Conservation (phyloP, 2,888 invertebrate species). For the Labia minor region DNA sequence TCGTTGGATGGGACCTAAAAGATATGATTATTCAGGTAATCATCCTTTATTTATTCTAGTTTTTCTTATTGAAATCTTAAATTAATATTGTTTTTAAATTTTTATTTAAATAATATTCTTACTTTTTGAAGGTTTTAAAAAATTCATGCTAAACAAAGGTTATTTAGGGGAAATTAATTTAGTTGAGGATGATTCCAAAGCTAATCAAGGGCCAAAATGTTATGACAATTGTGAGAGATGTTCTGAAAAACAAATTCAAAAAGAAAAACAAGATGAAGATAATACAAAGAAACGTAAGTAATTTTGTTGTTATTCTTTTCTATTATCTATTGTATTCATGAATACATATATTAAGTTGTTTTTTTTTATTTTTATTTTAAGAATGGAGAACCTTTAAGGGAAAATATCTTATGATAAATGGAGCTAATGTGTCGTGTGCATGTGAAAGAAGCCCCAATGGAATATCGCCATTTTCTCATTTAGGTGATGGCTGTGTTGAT, state of each 20-base stretch:
- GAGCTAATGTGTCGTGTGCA: constrained; percentile 65
- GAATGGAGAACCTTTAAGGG: constrained; percentile 54
- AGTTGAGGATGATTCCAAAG: constrained; percentile 39
- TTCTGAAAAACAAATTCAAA: constrained; percentile 23
- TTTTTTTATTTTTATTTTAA: constrained; percentile 26
- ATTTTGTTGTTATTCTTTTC: neutral
- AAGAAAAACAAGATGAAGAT: constrained; percentile 18
- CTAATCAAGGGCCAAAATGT: constrained; percentile 39
- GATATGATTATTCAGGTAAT: constrained; percentile 74
- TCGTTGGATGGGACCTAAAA: constrained; percentile 74
- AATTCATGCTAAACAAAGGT: constrained; percentile 49
- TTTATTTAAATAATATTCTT: neutral
- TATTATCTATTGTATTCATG: constrained; percentile 4
- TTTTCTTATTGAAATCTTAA: neutral
- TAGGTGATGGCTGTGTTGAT: constrained; percentile 70
- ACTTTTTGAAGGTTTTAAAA: constrained; percentile 44
- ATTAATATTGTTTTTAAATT: constrained; percentile 17
- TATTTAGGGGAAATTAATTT: constrained; percentile 53
- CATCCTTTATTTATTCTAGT: too few relatives aligned
- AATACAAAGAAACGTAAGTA: neutral
- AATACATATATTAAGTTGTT: neutral
- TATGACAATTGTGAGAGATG: constrained; percentile 42
- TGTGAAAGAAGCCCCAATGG: constrained; percentile 64
- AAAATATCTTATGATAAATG: constrained; percentile 64
- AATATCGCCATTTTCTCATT: constrained; percentile 63